Conservation (phyloP, 2,113 vertebrate species). For the Pheucticus melanocephalus region DNA sequence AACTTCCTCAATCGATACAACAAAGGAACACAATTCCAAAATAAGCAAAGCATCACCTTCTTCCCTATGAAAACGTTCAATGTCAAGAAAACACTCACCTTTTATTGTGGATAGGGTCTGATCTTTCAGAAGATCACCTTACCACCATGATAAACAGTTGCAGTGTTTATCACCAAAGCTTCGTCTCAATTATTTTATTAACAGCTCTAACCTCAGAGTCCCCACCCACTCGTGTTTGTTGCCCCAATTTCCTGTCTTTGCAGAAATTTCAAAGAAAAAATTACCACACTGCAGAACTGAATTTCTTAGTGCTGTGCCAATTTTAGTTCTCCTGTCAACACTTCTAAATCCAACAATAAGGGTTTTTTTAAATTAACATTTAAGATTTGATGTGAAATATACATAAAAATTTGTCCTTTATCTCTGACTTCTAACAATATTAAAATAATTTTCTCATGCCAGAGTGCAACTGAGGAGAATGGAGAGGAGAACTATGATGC, state of each 20-base stretch:
- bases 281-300: conserved; percentile 72
- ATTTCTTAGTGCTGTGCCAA: conserved; percentile 60
- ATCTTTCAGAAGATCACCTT: conserved; percentile 12
- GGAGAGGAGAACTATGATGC: neutral
- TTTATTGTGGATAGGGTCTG: neutral
- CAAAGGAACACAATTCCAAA: neutral
- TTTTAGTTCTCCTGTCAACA: conserved; percentile 27
- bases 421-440: neutral
- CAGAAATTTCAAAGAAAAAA: conserved; percentile 79
- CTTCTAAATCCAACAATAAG: conserved; percentile 13
- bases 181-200: conserved; percentile 69
- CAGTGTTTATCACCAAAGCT: conserved; percentile 53
- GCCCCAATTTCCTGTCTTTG: conserved; percentile 78
- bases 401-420: neutral
- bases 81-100: conserved; percentile 68
- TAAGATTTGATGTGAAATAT: neutral
- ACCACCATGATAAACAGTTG: conserved; percentile 11
- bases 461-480: neutral
- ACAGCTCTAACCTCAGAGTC: conserved; percentile 76
- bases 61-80: neutral
- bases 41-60: neutral
- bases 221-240: conserved; percentile 74
- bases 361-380: neutral
- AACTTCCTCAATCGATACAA: conserved; percentile 10
- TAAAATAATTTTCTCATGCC: neutral